These are phyloP conservation scores for Macaca fascicularis DNA, from an alignment of 2,113 vertebrate genomes.

Conservation along the genomic window T2T-MFA8v1.1 NC_088377.1:118819501-118820000, in stretches of 20 bases:
- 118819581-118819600: neutral
- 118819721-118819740: neutral
- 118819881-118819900: constrained; percentile 20
- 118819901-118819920: constrained; percentile 24
- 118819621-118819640: neutral
- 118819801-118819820: neutral
- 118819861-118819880: neutral
- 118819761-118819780: neutral
- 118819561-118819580: neutral
- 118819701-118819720: neutral
- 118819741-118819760: neutral
- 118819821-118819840: neutral
- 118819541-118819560: neutral
- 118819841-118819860: neutral
- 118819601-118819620: neutral
- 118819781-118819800: neutral
- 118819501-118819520: neutral
- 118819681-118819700: neutral
- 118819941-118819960: neutral
- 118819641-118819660: neutral
- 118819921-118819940: constrained; percentile 1
- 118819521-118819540: neutral
- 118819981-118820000: neutral
- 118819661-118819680: neutral
- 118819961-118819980: neutral